Percentiles rank a stretch among this genome's conserved stretches.
Conservation (phyloP, 1,140 invertebrate species). For the Dolichoris vasculosae region DNA sequence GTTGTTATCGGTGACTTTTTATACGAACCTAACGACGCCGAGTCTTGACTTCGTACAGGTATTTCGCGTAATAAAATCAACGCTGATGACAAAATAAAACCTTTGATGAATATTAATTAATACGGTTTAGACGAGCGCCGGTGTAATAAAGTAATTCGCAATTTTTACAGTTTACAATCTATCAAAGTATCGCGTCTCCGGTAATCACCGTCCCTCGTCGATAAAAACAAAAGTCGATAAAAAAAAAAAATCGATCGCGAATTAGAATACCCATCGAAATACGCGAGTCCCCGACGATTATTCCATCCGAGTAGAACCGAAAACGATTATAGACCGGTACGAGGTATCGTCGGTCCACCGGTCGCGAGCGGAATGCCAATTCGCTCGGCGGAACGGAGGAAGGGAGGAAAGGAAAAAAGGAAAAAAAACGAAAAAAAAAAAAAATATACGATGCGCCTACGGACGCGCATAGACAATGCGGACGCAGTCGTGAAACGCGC, state of each 20-base stretch:
- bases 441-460: not conserved
- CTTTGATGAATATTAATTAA: slow-evolving; percentile 10
- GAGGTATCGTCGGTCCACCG: not conserved
- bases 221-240: not conserved
- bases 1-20: slow-evolving; percentile 1
- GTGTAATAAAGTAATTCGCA: slow-evolving; percentile 16
- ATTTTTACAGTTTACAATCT: slow-evolving; percentile 9
- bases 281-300: no score
- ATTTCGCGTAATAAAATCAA: not conserved
- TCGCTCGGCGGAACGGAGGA: not conserved
- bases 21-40: not conserved
- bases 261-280: no score
- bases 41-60: not conserved
- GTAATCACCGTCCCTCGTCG: not conserved
- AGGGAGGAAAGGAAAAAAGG: no score
- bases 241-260: no score
- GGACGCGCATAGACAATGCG: no score
- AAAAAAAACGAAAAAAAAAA: no score
- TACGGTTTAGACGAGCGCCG: not conserved
- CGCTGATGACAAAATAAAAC: slow-evolving; percentile 28
- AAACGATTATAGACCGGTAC: not conserved
- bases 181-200: not conserved
- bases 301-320: no score
- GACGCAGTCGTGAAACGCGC: no score
- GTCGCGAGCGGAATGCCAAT: not conserved